A percentile compares a stretch with the other conserved stretches of the same genome.
These are phyloP conservation scores for Acanthopleura granulata DNA, from an alignment of 2,888 invertebrate species.

Conservation along the genomic window DNA sequence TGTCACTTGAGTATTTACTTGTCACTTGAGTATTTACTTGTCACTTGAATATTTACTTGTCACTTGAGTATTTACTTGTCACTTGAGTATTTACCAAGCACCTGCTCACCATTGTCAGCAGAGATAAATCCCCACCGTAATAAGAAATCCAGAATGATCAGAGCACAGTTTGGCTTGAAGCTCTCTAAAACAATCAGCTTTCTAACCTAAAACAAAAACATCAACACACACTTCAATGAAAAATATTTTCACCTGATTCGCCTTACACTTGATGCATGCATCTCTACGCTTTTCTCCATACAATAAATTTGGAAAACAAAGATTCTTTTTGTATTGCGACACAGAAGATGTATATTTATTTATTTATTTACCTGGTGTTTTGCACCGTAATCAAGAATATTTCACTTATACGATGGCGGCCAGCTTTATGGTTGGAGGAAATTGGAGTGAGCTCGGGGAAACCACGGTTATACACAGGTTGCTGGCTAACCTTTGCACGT, in stretches of 20 bases:
- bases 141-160: slow-evolving; percentile 91
- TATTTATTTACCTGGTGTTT: too few species aligned
- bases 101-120: slow-evolving; percentile 75
- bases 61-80: background rate
- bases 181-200: slow-evolving; percentile 85
- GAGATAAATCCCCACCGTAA: slow-evolving; percentile 91
- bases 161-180: slow-evolving; percentile 94
- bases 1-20: too few species aligned
- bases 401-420: too few species aligned
- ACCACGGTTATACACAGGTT: too few species aligned
- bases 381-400: too few species aligned
- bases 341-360: too few species aligned
- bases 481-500: too few species aligned
- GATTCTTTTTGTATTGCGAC: too few species aligned
- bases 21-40: background rate
- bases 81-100: background rate
- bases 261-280: background rate
- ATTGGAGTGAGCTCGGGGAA: too few species aligned
- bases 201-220: slow-evolving; percentile 53
- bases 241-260: background rate
- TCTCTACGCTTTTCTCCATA: background rate
- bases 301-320: too few species aligned
- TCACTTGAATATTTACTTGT: background rate
- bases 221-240: background rate
- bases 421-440: too few species aligned